These are phyloP conservation scores for Noctua comes DNA, from an alignment of 2,888 invertebrate species.

Conservation along the genomic window DNA sequence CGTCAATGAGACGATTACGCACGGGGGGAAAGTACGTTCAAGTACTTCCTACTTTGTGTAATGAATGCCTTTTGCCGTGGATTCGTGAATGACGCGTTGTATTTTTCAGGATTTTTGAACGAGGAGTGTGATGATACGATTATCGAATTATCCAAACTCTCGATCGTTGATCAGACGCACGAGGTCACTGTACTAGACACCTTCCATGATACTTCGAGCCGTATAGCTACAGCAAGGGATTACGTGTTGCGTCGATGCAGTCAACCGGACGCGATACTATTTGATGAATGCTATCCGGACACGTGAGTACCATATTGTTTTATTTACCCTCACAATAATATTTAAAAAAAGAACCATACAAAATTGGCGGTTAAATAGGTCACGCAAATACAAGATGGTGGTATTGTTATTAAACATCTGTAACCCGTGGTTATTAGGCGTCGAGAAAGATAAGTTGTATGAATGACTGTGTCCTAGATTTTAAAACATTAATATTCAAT, in stretches of 20 bases:
- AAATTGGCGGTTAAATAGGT: slow-evolving; percentile 72
- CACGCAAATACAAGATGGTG: slow-evolving; percentile 72
- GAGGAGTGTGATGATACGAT: slow-evolving; percentile 91
- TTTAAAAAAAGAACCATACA: slow-evolving; percentile 14
- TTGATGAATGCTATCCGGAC: slow-evolving; percentile 92
- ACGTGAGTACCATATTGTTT: slow-evolving; percentile 85
- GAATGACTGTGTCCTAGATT: slow-evolving; percentile 53
- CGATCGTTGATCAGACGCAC: slow-evolving; percentile 86
- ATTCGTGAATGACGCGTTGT: slow-evolving; percentile 69
- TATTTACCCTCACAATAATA: slow-evolving; percentile 15
- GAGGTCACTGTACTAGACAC: slow-evolving; percentile 86
- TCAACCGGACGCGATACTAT: slow-evolving; percentile 91
- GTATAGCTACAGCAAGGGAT: slow-evolving; percentile 83
- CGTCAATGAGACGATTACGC: slow-evolving; percentile 79
- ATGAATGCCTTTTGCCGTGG: slow-evolving; percentile 73
- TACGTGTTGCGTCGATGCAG: slow-evolving; percentile 92
- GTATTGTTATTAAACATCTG: slow-evolving; percentile 70
- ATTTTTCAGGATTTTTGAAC: slow-evolving; percentile 87
- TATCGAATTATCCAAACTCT: slow-evolving; percentile 89
- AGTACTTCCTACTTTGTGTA: slow-evolving; percentile 87
- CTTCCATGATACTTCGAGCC: slow-evolving; percentile 82
- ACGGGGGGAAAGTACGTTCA: slow-evolving; percentile 85
- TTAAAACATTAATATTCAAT: slow-evolving; percentile 47
- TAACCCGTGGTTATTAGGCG: slow-evolving; percentile 43
- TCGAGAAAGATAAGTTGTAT: slow-evolving; percentile 29